Conservation (phyloP, 2,797 vertebrate genomes). For the Halcyon smyrnensis region DNA sequence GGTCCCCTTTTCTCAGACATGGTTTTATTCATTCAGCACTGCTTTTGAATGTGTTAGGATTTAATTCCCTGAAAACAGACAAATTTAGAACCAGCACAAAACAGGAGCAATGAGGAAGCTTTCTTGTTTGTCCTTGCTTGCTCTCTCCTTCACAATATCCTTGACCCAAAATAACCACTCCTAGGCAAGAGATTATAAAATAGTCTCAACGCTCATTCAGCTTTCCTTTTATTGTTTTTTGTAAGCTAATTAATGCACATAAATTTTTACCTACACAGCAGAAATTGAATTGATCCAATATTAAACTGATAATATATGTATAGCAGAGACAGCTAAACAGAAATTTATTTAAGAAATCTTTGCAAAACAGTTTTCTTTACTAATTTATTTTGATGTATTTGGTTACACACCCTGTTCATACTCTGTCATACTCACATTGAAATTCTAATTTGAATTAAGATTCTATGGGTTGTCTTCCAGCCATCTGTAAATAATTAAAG, state of each 20-base stretch:
- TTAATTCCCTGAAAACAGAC: conserved; percentile 35
- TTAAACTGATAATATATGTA: neutral
- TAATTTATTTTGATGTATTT: conserved; percentile 37
- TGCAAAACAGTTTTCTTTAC: neutral
- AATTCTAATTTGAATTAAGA: conserved; percentile 48
- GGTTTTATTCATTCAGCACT: conserved; percentile 20
- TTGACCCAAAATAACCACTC: conserved; percentile 58
- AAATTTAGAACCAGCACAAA: conserved; percentile 37
- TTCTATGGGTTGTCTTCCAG: conserved; percentile 6
- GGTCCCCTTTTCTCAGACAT: neutral
- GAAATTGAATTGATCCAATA: neutral
- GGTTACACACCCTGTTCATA: neutral
- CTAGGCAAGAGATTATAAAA: neutral
- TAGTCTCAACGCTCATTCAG: conserved; percentile 16
- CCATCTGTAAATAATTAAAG: conserved; percentile 19
- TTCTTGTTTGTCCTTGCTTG: conserved; percentile 58
- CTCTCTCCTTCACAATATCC: conserved; percentile 39
- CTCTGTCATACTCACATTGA: neutral
- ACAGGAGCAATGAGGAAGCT: conserved; percentile 5
- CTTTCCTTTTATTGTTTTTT: conserved; percentile 4
- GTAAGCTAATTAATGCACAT: neutral
- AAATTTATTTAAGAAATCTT: neutral
- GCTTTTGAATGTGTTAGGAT: conserved; percentile 1
- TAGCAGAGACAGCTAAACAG: conserved; percentile 6
- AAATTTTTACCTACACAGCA: conserved; percentile 5